Conservation (phyloP, 2,113 vertebrate species). For the Rallus limicola region DNA sequence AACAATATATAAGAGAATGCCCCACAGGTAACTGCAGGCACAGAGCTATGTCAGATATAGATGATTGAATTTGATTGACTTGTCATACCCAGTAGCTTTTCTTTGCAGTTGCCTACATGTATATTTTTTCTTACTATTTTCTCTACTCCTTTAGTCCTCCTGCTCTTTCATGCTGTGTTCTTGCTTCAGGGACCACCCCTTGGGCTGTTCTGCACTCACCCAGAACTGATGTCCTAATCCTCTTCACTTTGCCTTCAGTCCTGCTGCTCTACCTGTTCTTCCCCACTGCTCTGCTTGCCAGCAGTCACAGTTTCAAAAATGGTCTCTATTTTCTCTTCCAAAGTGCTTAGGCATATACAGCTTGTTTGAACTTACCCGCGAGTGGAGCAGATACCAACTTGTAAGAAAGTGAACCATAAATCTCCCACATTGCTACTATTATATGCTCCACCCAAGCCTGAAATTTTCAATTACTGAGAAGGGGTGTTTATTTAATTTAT, state of each 20-base stretch:
- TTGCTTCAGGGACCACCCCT: constrained; percentile 46
- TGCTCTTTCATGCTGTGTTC: constrained; percentile 7
- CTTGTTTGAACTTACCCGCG: background rate
- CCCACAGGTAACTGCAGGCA: background rate
- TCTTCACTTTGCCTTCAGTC: background rate
- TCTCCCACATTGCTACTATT: background rate
- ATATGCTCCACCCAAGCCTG: background rate
- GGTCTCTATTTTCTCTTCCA: constrained; percentile 56
- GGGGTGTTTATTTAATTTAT: background rate
- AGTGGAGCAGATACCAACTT: background rate
- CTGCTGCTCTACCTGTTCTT: constrained; percentile 14
- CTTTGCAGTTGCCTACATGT: constrained; percentile 40
- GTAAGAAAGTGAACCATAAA: background rate
- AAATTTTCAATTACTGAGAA: background rate
- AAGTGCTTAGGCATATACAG: background rate
- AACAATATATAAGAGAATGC: constrained; percentile 8
- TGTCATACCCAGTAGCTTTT: background rate
- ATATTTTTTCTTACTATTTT: constrained; percentile 24
- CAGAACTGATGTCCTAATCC: constrained; percentile 20
- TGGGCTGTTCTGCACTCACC: constrained; percentile 46
- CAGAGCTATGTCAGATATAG: background rate
- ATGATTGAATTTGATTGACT: background rate
- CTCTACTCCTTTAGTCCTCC: constrained; percentile 12
- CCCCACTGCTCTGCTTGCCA: background rate
- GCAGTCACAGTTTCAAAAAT: constrained; percentile 61